These are phyloP conservation scores for Drosophila anomalata DNA, from an alignment of 2,888 invertebrate species.

Conservation along the genomic window DNA sequence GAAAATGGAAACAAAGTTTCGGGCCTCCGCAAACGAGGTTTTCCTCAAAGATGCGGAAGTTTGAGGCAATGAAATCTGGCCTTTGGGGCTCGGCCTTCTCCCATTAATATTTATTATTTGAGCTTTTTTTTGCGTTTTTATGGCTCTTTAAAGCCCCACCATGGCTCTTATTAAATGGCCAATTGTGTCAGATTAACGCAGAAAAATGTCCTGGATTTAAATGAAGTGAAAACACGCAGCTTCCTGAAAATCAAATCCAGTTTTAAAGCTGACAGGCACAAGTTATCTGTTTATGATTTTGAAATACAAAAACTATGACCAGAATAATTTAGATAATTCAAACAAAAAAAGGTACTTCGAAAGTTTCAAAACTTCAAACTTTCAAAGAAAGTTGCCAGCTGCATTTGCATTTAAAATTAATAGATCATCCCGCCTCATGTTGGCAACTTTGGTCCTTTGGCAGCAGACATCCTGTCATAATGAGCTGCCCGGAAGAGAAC, in stretches of 20 bases:
- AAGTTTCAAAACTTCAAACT: background rate
- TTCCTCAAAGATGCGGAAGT: conserved; percentile 13
- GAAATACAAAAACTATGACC: background rate
- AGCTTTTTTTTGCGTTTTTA: conserved; percentile 47
- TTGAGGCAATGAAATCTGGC: conserved; percentile 23
- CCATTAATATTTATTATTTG: conserved; percentile 74
- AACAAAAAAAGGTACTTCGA: background rate
- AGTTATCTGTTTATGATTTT: background rate
- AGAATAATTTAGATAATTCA: background rate
- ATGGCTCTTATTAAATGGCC: conserved; percentile 53
- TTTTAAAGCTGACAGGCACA: background rate
- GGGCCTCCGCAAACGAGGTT: conserved; percentile 14
- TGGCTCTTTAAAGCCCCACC: conserved; percentile 63
- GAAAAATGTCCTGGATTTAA: conserved; percentile 41
- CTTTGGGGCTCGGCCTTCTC: conserved; percentile 15
- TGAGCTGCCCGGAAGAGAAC: conserved; percentile 13
- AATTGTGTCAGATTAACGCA: conserved; percentile 53
- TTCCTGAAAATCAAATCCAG: background rate
- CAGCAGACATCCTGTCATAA: conserved; percentile 23
- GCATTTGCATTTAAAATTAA: conserved; percentile 57
- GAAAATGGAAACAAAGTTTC: conserved; percentile 25
- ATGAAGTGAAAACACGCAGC: conserved; percentile 41
- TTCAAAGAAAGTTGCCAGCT: conserved; percentile 7
- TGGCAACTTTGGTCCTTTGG: conserved; percentile 2
- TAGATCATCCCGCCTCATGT: background rate